phyloP scores from a whole-genome alignment of 2,797 vertebrate genomes.

The Mastacembelus armatus region DNA sequence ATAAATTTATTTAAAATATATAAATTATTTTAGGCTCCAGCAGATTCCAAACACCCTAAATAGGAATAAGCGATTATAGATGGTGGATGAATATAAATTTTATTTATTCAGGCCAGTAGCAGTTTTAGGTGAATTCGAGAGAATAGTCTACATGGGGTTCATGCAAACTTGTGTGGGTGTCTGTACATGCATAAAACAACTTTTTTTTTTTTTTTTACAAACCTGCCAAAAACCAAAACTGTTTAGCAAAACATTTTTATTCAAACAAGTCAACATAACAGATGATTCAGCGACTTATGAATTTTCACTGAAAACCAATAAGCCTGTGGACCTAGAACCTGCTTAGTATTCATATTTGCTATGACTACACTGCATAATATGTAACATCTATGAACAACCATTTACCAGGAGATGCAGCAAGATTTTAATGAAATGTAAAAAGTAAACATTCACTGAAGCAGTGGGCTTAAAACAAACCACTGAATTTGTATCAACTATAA shows the following conservation, averaged over 20 bases:
- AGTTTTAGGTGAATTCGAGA: too few species aligned
- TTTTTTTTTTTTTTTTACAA: too few species aligned
- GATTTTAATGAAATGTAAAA: conserved; percentile 2
- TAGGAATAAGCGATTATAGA: too few species aligned
- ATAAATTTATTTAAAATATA: too few species aligned
- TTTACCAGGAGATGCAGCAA: conserved; percentile 12
- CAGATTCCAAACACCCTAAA: neutral
- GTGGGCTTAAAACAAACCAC: conserved; percentile 7
- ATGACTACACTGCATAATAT: conserved; percentile 30
- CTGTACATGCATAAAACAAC: too few species aligned
- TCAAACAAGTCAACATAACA: conserved; percentile 72
- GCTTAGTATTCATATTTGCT: conserved; percentile 3
- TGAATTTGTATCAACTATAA: conserved; percentile 29
- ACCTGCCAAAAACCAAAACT: conserved; percentile 15
- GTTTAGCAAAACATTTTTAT: conserved; percentile 79
- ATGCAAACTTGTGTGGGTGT: too few species aligned
- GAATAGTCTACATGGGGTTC: too few species aligned
- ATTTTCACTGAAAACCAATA: conserved; percentile 60
- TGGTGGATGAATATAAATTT: too few species aligned
- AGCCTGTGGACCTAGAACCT: conserved; percentile 41
- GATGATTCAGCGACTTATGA: conserved; percentile 58
- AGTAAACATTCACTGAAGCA: conserved; percentile 26
- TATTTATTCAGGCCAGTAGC: too few species aligned
- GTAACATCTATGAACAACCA: conserved; percentile 28
- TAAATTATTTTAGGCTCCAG: too few species aligned